Evolutionary conservation across 2,888 invertebrate genomes (phyloP).

Genomic region (Megamerina dolium): DNA sequence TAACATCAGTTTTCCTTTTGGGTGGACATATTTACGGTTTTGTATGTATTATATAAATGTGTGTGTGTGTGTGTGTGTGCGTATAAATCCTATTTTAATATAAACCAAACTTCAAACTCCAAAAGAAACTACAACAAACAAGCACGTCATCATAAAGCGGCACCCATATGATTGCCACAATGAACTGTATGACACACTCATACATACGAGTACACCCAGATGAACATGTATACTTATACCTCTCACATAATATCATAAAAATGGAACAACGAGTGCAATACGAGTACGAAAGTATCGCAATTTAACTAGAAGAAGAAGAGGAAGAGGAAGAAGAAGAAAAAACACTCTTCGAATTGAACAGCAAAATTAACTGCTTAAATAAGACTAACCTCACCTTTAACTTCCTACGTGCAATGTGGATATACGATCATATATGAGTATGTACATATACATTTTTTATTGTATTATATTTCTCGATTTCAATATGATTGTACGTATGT

Average conservation of each 20-base stretch:
- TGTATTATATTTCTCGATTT: neutral
- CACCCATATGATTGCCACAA: neutral
- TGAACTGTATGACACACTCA: neutral
- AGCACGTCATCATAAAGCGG: too few relatives aligned
- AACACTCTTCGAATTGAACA: neutral
- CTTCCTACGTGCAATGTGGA: conserved; percentile 38
- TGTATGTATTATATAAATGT: too few relatives aligned
- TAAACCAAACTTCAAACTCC: too few relatives aligned
- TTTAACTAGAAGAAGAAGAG: too few relatives aligned
- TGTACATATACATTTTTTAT: neutral
- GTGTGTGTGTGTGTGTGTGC: neutral
- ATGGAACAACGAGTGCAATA: conserved; percentile 1
- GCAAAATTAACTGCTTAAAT: neutral
- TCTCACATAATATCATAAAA: too few relatives aligned
- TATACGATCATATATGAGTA: neutral
- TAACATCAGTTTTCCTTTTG: too few relatives aligned
- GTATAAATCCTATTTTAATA: too few relatives aligned
- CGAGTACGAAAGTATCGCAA: neutral
- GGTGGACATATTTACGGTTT: too few relatives aligned
- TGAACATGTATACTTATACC: too few relatives aligned
- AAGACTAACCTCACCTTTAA: conserved; percentile 41
- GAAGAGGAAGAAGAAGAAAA: neutral
- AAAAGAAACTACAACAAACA: too few relatives aligned
- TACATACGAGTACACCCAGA: too few relatives aligned
- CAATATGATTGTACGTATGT: neutral